These are phyloP conservation scores for Channa striata DNA, from an alignment of 2,797 vertebrate genomes.

Conservation along the genomic window DNA sequence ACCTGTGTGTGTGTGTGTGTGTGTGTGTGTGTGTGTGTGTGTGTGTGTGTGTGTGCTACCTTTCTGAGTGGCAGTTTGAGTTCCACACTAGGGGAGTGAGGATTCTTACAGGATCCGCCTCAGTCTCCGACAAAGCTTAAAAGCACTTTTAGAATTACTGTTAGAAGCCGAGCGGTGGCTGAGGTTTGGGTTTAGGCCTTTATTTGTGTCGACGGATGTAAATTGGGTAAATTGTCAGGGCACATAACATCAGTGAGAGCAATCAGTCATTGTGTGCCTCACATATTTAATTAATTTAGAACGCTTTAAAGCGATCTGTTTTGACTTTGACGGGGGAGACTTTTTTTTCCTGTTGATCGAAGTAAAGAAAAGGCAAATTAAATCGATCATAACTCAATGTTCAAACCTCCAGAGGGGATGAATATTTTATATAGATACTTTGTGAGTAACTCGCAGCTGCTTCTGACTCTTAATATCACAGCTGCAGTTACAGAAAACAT, in stretches of 20 bases:
- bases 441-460: not conserved
- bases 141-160: not conserved
- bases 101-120: not conserved
- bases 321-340: not conserved
- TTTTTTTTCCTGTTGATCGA: too few species aligned
- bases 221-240: too few species aligned
- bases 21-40: not conserved
- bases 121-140: not conserved
- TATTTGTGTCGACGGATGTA: too few species aligned
- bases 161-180: too few species aligned
- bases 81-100: not conserved
- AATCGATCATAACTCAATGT: too few species aligned
- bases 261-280: too few species aligned
- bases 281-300: too few species aligned
- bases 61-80: not conserved
- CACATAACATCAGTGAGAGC: too few species aligned
- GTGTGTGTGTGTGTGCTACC: not conserved
- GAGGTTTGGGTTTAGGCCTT: not conserved
- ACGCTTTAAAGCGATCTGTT: too few species aligned
- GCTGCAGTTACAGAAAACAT: constrained; percentile 13
- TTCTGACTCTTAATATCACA: constrained; percentile 17
- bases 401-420: too few species aligned
- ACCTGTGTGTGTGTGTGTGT: constrained; percentile 7
- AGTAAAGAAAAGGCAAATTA: too few species aligned
- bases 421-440: too few species aligned